phyloP scores from a whole-genome alignment of 2,888 invertebrate genomes.

The Stegana nigrithorax region DNA sequence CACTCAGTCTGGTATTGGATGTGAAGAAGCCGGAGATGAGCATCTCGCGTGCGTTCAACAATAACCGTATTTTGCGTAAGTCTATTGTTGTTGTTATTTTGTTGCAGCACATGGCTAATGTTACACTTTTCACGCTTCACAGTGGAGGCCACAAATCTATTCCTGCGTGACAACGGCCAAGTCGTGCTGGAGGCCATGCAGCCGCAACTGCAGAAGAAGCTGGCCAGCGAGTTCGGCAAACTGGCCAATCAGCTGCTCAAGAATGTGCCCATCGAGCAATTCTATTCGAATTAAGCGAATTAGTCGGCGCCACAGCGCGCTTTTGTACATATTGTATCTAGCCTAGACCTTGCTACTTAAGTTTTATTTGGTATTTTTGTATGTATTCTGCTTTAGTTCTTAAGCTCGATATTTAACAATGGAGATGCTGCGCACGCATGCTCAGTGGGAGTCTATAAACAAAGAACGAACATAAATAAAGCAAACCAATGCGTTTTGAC shows the following conservation, averaged over 20 bases:
- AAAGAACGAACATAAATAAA: too few relatives aligned
- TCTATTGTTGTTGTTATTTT: slow-evolving; percentile 32
- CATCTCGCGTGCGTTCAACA: slow-evolving; percentile 76
- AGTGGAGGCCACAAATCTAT: slow-evolving; percentile 80
- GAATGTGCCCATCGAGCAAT: slow-evolving; percentile 74
- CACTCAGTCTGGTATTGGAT: slow-evolving; percentile 73
- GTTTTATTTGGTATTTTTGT: neutral
- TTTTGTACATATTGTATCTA: slow-evolving; percentile 22
- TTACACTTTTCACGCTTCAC: slow-evolving; percentile 43
- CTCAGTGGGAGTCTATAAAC: too few relatives aligned
- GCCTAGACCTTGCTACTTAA: neutral
- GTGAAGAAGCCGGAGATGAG: slow-evolving; percentile 75
- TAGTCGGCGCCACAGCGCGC: neutral
- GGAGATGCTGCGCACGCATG: neutral
- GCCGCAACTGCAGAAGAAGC: slow-evolving; percentile 75
- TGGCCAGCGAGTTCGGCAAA: slow-evolving; percentile 74
- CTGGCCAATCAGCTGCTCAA: slow-evolving; percentile 76
- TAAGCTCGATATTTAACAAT: neutral
- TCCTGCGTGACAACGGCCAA: slow-evolving; percentile 77
- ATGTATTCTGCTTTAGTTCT: slow-evolving; percentile 10
- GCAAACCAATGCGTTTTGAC: too few relatives aligned
- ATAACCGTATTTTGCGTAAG: slow-evolving; percentile 78
- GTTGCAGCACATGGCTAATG: too few relatives aligned
- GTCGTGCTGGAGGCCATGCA: slow-evolving; percentile 78
- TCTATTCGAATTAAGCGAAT: slow-evolving; percentile 65